phyloP scores from a whole-genome alignment of 1,140 invertebrate genomes.

The Calosoma granatense region DNA sequence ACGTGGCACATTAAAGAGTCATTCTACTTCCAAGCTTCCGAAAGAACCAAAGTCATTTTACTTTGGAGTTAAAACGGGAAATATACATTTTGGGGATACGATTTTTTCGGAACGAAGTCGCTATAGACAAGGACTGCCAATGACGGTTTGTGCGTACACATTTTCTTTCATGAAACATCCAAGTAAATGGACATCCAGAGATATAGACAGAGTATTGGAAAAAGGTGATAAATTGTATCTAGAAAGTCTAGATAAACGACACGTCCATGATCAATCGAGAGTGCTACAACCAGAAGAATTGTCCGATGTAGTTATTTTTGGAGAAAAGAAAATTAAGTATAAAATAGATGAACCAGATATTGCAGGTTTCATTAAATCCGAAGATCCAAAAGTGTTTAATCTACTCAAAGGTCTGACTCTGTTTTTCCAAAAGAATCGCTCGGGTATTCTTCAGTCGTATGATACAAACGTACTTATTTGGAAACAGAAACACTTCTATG shows the following conservation, averaged over 20 bases:
- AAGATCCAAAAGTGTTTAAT: conserved; percentile 41
- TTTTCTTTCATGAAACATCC: conserved; percentile 41
- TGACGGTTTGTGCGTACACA: conserved; percentile 43
- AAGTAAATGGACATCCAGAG: conserved; percentile 39
- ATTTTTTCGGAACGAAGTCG: conserved; percentile 19
- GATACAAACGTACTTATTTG: conserved; percentile 39
- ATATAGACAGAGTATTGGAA: conserved; percentile 39
- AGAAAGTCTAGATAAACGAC: conserved; percentile 21
- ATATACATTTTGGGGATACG: background rate
- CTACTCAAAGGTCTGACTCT: conserved; percentile 40
- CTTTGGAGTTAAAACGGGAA: background rate
- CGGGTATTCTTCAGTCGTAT: conserved; percentile 38
- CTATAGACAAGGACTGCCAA: conserved; percentile 39
- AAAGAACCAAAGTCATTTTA: background rate
- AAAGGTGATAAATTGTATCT: conserved; percentile 37
- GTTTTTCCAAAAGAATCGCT: conserved; percentile 39
- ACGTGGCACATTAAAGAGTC: background rate
- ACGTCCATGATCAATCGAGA: conserved; percentile 19
- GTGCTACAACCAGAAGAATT: conserved; percentile 23
- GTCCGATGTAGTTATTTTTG: conserved; percentile 13
- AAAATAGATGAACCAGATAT: conserved; percentile 26
- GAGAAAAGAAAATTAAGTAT: conserved; percentile 25
- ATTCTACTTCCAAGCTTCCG: background rate
- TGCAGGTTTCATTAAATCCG: conserved; percentile 32
- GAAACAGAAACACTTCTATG: conserved; percentile 41